Evolutionary conservation across 2,888 invertebrate species (phyloP).

Genomic region (Synergus itoensis): DNA sequence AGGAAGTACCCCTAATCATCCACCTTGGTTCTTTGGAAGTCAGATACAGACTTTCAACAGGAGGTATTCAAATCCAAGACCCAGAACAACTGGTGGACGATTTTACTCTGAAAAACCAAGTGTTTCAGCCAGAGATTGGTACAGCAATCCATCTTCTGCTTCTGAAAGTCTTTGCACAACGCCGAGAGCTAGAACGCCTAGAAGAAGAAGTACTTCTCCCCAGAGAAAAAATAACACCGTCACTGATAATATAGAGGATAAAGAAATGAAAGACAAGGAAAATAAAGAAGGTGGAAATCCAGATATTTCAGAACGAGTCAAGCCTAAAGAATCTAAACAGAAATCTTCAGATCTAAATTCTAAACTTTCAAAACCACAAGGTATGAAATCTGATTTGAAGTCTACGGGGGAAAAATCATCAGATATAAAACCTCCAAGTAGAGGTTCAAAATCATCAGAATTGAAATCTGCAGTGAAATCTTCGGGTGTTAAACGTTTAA

Average conservation of each 20-base stretch:
- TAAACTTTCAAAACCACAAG: neutral
- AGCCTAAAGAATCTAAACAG: no score
- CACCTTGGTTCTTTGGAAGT: slow-evolving; percentile 3
- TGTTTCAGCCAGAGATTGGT: neutral
- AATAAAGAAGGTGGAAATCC: neutral
- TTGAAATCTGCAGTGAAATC: neutral
- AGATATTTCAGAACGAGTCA: neutral
- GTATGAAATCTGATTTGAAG: neutral
- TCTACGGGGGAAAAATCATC: neutral
- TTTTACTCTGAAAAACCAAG: neutral
- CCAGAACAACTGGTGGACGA: neutral
- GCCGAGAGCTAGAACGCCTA: neutral
- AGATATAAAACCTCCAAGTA: neutral
- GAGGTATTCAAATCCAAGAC: neutral
- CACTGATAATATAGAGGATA: neutral
- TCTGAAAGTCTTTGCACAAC: slow-evolving; percentile 33
- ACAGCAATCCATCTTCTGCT: slow-evolving; percentile 28
- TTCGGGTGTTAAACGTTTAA: neutral
- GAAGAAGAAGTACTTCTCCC: neutral
- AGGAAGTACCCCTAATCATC: neutral
- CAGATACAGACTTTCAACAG: neutral
- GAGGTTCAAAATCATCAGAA: neutral
- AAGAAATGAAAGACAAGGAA: no score
- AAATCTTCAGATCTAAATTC: neutral
- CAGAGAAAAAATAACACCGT: neutral